Evolutionary conservation across 1,140 invertebrate species (phyloP).

Genomic region (Homarus americanus): DNA sequence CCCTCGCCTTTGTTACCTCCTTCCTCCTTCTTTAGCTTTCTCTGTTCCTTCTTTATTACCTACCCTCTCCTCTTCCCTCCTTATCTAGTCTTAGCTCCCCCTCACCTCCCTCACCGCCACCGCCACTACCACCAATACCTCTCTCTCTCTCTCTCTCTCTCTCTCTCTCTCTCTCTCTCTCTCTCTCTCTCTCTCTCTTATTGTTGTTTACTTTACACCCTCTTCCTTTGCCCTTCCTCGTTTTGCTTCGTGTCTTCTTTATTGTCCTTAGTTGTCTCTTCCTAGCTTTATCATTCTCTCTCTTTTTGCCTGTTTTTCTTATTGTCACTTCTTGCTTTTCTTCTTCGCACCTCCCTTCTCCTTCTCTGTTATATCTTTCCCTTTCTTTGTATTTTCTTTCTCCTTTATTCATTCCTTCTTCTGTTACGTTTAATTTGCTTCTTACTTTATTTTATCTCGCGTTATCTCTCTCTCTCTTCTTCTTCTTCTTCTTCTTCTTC

Average conservation of each 20-base stretch:
- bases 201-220: no score
- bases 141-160: constrained; percentile 3
- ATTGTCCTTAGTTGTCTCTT: no score
- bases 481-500: neutral
- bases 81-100: no score
- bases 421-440: no score
- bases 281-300: neutral
- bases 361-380: no score
- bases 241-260: neutral
- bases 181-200: neutral
- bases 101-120: neutral
- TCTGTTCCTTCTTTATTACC: neutral
- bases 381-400: no score
- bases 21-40: neutral
- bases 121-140: neutral
- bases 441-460: no score
- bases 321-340: neutral
- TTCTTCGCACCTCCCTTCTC: no score
- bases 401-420: no score
- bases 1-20: neutral
- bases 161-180: neutral
- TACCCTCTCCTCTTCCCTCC: neutral
- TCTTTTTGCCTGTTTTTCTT: neutral
- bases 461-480: neutral
- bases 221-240: neutral